Percentiles rank a stretch among this genome's conserved stretches.
phyloP scores from a whole-genome alignment of 2,113 vertebrate species.

The Salvelinus namaycush region DNA sequence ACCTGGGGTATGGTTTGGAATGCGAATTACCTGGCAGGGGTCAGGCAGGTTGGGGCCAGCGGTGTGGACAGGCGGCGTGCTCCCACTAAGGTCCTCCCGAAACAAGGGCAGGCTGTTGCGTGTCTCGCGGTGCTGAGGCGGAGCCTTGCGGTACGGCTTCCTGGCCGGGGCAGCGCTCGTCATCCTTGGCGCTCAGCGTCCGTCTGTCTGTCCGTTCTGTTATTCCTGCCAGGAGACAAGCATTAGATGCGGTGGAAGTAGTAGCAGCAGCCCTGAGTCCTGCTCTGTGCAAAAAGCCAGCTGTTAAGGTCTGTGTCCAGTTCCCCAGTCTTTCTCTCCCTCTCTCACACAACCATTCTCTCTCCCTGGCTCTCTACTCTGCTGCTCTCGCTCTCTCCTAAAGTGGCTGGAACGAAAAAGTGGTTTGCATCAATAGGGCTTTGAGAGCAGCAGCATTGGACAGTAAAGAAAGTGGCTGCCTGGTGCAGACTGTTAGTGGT shows the following conservation, averaged over 20 bases:
- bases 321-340: conserved; percentile 17
- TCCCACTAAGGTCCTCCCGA: conserved; percentile 72
- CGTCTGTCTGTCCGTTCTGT: conserved; percentile 16
- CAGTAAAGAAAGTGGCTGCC: background rate
- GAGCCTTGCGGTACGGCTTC: conserved; percentile 97
- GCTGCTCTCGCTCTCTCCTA: background rate
- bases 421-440: conserved; percentile 47
- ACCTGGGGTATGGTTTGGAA: conserved; percentile 27
- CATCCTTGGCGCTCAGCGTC: conserved; percentile 73
- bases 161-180: conserved; percentile 81
- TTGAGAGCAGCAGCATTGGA: conserved; percentile 38
- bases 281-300: conserved; percentile 22
- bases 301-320: conserved; percentile 7
- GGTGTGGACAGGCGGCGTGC: conserved; percentile 23
- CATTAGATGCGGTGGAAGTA: conserved; percentile 21
- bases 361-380: background rate
- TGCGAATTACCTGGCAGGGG: conserved; percentile 77
- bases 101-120: conserved; percentile 77
- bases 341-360: background rate
- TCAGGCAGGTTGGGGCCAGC: conserved; percentile 69
- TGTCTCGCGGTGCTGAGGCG: conserved; percentile 91
- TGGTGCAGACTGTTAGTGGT: conserved; percentile 16
- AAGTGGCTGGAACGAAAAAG: conserved; percentile 33
- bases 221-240: conserved; percentile 48
- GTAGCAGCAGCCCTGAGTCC: background rate